Evolutionary conservation across 2,797 vertebrate genomes (phyloP), one percentile per base, ranked within the genome.

Genomic region (Enteromius fasciolatus): DNA sequence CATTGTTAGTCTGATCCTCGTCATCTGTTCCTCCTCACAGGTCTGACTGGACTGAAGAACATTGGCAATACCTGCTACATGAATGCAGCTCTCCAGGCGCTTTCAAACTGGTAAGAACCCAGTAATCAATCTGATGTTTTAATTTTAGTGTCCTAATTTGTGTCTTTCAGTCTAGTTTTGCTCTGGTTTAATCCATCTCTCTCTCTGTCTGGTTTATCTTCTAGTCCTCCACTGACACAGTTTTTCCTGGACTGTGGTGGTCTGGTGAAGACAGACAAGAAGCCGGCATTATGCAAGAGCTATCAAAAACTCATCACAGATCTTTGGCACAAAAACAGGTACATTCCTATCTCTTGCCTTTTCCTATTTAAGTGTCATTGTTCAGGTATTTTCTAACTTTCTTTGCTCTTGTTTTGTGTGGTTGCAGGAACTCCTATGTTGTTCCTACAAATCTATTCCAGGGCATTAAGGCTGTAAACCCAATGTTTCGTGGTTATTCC

Each of bases 11-110:
- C 31, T 67, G 23, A 74, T 11, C 15, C 5, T 46, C 28, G n/a
- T 18, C 14, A 6, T 25, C 44, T n/a, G n/a, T 80, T 86, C 48
- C 87, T 67, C 88, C 83, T 75, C 81, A 67, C 91, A 99, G 98
- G 98, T 82, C 94, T 99, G 89, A 99, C 97, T 1, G 98, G 98
- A 68, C 93, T 99, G 92, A 99, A 99, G 92, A 99, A 99, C 92
- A 99, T 99, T 52, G 98, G 98, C 67, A 99, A 99, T 92, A 99
- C 98, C 86, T 99, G 98, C 93, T 99, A 99, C 87, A 98, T 99
- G 98, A 99, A 99, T 81, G 97, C 98, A 41, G 98, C 98, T 85
- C 95, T 99, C 61, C 98, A 99, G 90, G 98, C 98, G 59, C 96
- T 99, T 89, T 99, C 98, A 82, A 99, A 99, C 90, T 99, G 98